A percentile compares a stretch with the other conserved stretches of the same genome.
phyloP scores from a whole-genome alignment of 1,140 invertebrate species.

The Sycophila sp. region DNA sequence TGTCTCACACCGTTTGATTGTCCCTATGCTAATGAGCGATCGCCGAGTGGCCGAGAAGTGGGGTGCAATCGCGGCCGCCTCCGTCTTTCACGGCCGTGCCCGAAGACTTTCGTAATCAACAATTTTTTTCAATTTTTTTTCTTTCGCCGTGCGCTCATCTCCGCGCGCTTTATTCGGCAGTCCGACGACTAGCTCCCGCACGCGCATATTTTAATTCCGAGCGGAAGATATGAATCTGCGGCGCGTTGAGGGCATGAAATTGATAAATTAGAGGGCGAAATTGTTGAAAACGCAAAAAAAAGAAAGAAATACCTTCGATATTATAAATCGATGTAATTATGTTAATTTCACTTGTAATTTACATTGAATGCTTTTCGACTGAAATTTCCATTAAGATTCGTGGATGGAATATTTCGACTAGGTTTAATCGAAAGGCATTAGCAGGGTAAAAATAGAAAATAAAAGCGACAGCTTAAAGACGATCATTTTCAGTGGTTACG shows the following conservation, averaged over 20 bases:
- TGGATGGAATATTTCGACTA: too few relatives aligned
- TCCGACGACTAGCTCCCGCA: too few relatives aligned
- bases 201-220: background rate
- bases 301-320: background rate
- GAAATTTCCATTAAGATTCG: too few relatives aligned
- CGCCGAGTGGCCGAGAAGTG: too few relatives aligned
- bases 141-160: background rate
- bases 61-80: background rate
- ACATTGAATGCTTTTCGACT: too few relatives aligned
- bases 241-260: background rate
- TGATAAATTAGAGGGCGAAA: background rate
- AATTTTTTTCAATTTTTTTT: background rate
- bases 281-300: background rate
- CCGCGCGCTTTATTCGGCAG: too few relatives aligned
- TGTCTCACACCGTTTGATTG: conserved; percentile 44
- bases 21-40: conserved; percentile 43
- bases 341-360: too few relatives aligned
- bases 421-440: too few relatives aligned
- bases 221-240: background rate
- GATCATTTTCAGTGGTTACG: too few relatives aligned
- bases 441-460: too few relatives aligned
- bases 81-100: background rate
- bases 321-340: too few relatives aligned
- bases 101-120: conserved; percentile 19
- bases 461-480: too few relatives aligned